Percentiles rank a stretch among this genome's conserved stretches.
Evolutionary conservation across 92 coral and sea anemone genomes (phyloP).

Genomic region (Epizoanthus scotinus): DNA sequence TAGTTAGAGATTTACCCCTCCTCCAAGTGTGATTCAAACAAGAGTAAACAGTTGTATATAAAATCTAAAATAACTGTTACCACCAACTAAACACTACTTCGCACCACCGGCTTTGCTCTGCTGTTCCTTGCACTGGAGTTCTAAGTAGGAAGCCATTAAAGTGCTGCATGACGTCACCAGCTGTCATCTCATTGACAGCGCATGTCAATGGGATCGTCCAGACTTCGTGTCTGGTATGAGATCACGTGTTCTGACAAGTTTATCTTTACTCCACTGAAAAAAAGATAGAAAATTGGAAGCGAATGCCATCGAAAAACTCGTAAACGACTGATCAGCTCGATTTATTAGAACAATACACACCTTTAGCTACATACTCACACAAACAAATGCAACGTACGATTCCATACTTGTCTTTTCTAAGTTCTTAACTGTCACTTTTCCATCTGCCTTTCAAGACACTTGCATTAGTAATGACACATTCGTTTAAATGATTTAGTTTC

Average conservation of each 20-base stretch:
- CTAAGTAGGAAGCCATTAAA: conserved; percentile 33
- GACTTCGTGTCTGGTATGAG: conserved; percentile 39
- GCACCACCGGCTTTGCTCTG: background rate
- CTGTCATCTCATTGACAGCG: conserved; percentile 45
- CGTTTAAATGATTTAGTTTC: too few species aligned
- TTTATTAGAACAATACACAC: too few species aligned
- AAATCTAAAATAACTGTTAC: background rate
- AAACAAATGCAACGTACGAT: too few species aligned
- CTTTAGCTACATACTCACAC: too few species aligned
- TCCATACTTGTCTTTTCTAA: too few species aligned
- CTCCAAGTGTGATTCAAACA: conserved; percentile 3
- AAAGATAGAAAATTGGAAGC: too few species aligned
- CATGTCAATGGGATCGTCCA: conserved; percentile 44
- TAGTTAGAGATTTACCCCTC: conserved; percentile 17
- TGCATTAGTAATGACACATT: too few species aligned
- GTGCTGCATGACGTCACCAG: conserved; percentile 45
- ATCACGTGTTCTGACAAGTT: conserved; percentile 41
- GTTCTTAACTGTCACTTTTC: too few species aligned
- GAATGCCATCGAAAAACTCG: too few species aligned
- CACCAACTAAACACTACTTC: background rate
- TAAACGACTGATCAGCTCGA: too few species aligned
- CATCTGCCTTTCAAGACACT: too few species aligned
- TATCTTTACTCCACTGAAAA: background rate
- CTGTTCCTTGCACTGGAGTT: conserved; percentile 15
- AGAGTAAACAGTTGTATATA: background rate